Evolutionary conservation across 2,113 vertebrate species (phyloP).

Genomic region (Rattus rattus): DNA sequence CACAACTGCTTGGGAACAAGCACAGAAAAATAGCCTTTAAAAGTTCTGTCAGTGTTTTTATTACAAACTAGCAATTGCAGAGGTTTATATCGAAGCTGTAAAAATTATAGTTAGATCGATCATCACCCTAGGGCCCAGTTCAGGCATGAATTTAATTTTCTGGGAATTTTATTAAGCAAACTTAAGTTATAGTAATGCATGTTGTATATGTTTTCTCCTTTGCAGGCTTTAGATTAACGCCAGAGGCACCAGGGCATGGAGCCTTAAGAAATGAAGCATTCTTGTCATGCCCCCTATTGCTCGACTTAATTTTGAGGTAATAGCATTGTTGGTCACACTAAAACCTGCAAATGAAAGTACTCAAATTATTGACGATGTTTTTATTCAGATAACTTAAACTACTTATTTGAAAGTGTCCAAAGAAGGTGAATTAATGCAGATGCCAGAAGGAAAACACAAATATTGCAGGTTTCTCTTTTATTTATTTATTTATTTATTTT

Average conservation of each 20-base stretch:
- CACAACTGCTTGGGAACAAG: neutral
- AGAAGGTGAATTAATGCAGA: neutral
- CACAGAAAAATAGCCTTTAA: slow-evolving; percentile 56
- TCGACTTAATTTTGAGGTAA: neutral
- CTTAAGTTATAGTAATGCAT: slow-evolving; percentile 22
- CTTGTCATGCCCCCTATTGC: neutral
- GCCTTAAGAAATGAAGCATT: slow-evolving; percentile 48
- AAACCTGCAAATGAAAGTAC: neutral
- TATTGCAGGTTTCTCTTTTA: slow-evolving; percentile 1
- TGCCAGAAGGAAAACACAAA: neutral
- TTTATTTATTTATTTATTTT: too few species aligned
- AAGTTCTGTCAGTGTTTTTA: slow-evolving; percentile 56
- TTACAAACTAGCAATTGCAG: slow-evolving; percentile 55
- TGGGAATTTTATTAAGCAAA: slow-evolving; percentile 58
- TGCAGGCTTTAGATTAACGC: slow-evolving; percentile 22
- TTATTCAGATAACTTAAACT: neutral
- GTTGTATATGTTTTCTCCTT: slow-evolving; percentile 25
- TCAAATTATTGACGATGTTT: slow-evolving; percentile 46
- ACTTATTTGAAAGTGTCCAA: slow-evolving; percentile 43
- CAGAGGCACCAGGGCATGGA: neutral
- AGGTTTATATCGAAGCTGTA: slow-evolving; percentile 61
- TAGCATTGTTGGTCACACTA: neutral
- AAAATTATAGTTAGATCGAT: slow-evolving; percentile 72
- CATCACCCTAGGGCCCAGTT: slow-evolving; percentile 42
- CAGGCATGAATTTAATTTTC: slow-evolving; percentile 67